Percentiles rank a stretch among this genome's conserved stretches.
These are phyloP conservation scores for Bubalus kerabau DNA, from an alignment of 2,113 vertebrate genomes.

Conservation along the genomic window DNA sequence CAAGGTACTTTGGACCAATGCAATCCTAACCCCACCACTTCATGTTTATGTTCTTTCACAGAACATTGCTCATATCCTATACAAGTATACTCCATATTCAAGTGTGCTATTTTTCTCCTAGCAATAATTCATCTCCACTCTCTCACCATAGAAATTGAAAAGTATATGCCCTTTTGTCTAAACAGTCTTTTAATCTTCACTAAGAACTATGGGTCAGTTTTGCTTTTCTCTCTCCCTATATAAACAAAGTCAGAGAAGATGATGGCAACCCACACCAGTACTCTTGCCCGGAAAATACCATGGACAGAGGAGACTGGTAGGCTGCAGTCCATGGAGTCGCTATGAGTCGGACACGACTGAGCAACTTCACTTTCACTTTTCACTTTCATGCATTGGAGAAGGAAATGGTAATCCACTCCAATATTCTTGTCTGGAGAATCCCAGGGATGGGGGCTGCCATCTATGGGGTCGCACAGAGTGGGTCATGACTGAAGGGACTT, in stretches of 20 bases:
- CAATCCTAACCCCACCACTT: too few relatives aligned
- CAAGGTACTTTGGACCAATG: background rate
- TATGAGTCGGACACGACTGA: too few relatives aligned
- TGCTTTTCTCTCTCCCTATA: background rate
- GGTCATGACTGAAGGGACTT: accelerated
- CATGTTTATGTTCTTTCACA: background rate
- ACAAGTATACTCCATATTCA: background rate
- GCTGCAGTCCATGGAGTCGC: too few relatives aligned
- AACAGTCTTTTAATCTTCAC: slow-evolving; percentile 37
- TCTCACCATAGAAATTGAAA: background rate
- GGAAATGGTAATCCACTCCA: too few relatives aligned
- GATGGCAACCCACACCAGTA: too few relatives aligned
- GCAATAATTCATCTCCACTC: background rate
- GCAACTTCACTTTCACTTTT: too few relatives aligned
- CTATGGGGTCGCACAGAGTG: too few relatives aligned
- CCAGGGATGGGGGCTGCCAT: too few relatives aligned
- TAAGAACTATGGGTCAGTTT: slow-evolving; percentile 20
- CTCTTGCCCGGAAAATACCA: too few relatives aligned
- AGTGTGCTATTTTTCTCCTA: background rate
- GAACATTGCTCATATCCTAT: background rate
- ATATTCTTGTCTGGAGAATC: too few relatives aligned
- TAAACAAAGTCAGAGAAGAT: background rate
- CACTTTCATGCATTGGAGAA: too few relatives aligned
- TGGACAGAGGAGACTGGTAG: too few relatives aligned
- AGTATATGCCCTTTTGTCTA: background rate